A percentile compares a stretch with the other conserved stretches of the same genome.
Evolutionary conservation across 2,113 vertebrate species (phyloP).

Genomic region (Bufo gargarizans): DNA sequence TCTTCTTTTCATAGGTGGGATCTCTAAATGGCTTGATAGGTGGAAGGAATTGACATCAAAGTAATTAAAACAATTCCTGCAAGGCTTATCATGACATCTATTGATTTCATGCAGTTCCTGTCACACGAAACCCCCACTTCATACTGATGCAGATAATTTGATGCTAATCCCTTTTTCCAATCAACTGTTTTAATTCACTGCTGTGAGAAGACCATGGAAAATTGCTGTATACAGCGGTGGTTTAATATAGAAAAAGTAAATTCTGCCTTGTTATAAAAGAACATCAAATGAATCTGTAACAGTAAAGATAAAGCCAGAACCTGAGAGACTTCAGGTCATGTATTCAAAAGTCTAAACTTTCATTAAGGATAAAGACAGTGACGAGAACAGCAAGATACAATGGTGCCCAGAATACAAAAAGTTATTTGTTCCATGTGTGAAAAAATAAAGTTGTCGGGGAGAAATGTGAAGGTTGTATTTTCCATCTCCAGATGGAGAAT

Average conservation of each 20-base stretch:
- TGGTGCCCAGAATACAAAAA: background rate
- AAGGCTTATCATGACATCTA: background rate
- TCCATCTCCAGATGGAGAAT: constrained; percentile 50
- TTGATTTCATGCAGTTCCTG: background rate
- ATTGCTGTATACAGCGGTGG: too few relatives aligned
- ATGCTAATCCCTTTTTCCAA: background rate
- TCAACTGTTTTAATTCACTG: background rate
- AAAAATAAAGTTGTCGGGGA: constrained; percentile 36
- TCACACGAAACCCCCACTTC: background rate
- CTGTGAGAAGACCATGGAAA: background rate
- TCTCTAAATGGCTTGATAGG: background rate
- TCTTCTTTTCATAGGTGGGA: background rate
- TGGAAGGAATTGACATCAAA: constrained; percentile 6
- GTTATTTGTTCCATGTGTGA: constrained; percentile 20
- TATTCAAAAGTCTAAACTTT: background rate
- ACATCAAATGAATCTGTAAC: background rate
- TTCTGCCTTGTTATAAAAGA: background rate
- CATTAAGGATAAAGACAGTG: background rate
- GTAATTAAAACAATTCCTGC: background rate
- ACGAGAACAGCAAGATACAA: background rate
- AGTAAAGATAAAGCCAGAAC: background rate
- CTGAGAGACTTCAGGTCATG: background rate
- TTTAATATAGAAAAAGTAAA: background rate
- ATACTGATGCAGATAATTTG: constrained; percentile 7
- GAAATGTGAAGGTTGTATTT: constrained; percentile 30